phyloP scores from a whole-genome alignment of 2,888 invertebrate species.

The Acanthopleura granulata region DNA sequence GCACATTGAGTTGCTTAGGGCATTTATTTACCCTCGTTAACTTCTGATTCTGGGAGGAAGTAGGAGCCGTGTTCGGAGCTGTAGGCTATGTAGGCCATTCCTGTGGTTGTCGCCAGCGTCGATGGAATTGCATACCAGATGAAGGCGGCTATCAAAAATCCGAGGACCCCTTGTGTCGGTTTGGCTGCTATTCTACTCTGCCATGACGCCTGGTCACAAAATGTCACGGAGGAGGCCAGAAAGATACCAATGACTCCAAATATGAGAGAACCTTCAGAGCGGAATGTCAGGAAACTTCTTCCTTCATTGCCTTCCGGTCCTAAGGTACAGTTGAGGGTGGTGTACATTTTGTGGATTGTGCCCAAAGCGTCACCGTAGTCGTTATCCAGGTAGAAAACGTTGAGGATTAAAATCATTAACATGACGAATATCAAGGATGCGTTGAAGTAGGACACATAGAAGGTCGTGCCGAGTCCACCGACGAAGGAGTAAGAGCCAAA shows the following conservation, averaged over 20 bases:
- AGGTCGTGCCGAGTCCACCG: slow-evolving; percentile 61
- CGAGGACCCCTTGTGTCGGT: slow-evolving; percentile 58
- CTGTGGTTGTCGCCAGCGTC: slow-evolving; percentile 58
- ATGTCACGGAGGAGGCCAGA: slow-evolving; percentile 36
- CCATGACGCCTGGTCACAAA: slow-evolving; percentile 64
- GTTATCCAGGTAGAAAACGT: slow-evolving; percentile 39
- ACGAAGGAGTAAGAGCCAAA: slow-evolving; percentile 58
- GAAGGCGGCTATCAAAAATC: slow-evolving; percentile 60
- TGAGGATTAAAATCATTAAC: slow-evolving; percentile 46
- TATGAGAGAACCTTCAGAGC: slow-evolving; percentile 31
- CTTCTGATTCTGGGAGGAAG: neutral
- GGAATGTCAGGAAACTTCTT: slow-evolving; percentile 34
- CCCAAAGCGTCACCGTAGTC: slow-evolving; percentile 16
- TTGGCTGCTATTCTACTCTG: slow-evolving; percentile 65
- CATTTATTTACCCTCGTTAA: slow-evolving; percentile 21
- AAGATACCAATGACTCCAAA: slow-evolving; percentile 38
- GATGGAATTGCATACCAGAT: slow-evolving; percentile 66
- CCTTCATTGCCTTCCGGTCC: slow-evolving; percentile 33
- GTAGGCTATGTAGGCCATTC: slow-evolving; percentile 54
- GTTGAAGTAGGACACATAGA: slow-evolving; percentile 65
- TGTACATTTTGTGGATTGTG: slow-evolving; percentile 24
- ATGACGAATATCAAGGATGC: slow-evolving; percentile 49
- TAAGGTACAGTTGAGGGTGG: slow-evolving; percentile 28
- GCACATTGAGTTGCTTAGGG: neutral
- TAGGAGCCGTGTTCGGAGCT: neutral